Evolutionary conservation across 2,797 vertebrate genomes (phyloP).

Genomic region (Parauchenoglanis punctatus): DNA sequence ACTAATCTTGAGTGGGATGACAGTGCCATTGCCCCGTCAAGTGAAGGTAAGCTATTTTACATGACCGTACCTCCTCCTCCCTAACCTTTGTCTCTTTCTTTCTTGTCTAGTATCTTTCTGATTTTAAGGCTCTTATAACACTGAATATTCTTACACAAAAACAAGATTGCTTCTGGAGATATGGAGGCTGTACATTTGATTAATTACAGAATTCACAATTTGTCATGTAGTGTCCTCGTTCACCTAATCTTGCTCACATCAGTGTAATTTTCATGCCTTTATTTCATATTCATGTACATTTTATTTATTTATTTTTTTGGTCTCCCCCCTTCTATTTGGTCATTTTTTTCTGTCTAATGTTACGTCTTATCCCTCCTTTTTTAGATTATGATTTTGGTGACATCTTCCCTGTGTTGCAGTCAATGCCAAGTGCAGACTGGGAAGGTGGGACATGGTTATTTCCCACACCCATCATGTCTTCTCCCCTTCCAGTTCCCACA

Average conservation of each 20-base stretch:
- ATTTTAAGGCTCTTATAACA: not conserved
- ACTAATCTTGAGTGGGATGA: constrained; percentile 99
- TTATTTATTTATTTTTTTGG: constrained; percentile 51
- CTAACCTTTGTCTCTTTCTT: not conserved
- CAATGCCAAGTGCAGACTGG: constrained; percentile 98
- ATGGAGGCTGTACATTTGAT: not conserved
- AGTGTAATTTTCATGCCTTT: constrained; percentile 46
- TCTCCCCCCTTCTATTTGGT: constrained; percentile 30
- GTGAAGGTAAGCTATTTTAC: constrained; percentile 81
- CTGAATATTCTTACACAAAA: not conserved
- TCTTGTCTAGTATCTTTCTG: not conserved
- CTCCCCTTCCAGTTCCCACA: constrained; percentile 11
- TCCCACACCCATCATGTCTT: constrained; percentile 58
- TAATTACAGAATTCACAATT: not conserved
- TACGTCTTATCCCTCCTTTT: constrained; percentile 90
- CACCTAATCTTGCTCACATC: constrained; percentile 44
- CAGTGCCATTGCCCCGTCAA: constrained; percentile 96
- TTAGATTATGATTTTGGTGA: constrained; percentile 99
- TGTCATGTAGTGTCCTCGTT: constrained; percentile 47
- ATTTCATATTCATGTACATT: constrained; percentile 56
- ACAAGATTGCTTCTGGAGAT: not conserved
- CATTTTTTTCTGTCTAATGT: constrained; percentile 74
- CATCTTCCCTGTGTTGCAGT: constrained; percentile 98
- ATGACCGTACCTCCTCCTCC: not conserved
- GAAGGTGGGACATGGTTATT: constrained; percentile 94